Base-by-base conservation (phyloP, 2,113 vertebrate genomes). In the Dromas ardeola region DNA sequence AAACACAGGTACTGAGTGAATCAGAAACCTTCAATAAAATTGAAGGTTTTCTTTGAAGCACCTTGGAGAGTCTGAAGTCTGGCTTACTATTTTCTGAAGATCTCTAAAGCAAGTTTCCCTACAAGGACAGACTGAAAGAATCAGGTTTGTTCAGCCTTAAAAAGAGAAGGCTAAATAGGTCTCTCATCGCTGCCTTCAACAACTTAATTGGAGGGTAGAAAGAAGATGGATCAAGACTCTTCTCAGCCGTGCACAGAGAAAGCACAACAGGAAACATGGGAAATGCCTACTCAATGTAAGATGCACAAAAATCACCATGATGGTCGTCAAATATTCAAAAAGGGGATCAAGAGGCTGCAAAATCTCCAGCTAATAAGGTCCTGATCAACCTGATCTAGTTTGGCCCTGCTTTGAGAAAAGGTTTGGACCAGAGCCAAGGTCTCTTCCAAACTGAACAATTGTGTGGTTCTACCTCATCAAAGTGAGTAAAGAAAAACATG, bases 401-500 rank as follows among this genome's bases (percentile, higher is more conserved):
- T 65, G 25, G 4, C 19, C 15, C 32, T 47, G 26, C 56, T 92
- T 67, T 56, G 62, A 82, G n/a, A 53, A 62, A 62, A 22, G 6
- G 2, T 8, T 58, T 79, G 40, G 34, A 36, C 15, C 26, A 67
- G 9, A 49, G 36, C 9, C 40, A 38, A 87, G 5, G 7, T 56
- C 6, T 66, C 52, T 63, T 84, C 66, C 43, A 72, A 50, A 5
- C 8, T 38, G 6, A 86, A 62, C 7, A 47, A 3, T 36, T 76
- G 45, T 16, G 34, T 56, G 27, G 9, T 17, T 65, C 47, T 55
- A 2, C 30, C 40, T 66, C 42, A 88, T 13, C 14, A 32, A 89
- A 77, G 18, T 4, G 7, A 2, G 5, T 32, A 66, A 20, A 76
- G 53, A 73, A 69, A 73, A 62, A 2, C 0, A 0, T 18, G 6